These are phyloP conservation scores for Pemphredon lugubris DNA, from an alignment of 2,888 invertebrate species.

Conservation along the genomic window DNA sequence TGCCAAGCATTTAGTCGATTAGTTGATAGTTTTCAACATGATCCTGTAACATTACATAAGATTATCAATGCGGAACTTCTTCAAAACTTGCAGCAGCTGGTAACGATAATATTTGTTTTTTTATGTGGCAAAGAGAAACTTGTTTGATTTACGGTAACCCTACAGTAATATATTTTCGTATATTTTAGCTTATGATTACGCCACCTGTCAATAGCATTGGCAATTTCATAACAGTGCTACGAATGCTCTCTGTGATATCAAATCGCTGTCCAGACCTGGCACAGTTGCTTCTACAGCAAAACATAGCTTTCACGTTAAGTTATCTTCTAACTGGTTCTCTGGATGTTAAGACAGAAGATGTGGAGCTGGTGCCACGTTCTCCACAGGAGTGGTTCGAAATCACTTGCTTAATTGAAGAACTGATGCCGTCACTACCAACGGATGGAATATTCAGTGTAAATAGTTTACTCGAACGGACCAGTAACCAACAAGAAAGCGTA, in stretches of 20 bases:
- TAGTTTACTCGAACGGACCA: constrained; percentile 90
- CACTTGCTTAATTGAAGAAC: constrained; percentile 97
- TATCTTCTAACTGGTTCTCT: constrained; percentile 96
- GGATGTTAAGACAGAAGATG: constrained; percentile 84
- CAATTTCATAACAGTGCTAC: constrained; percentile 97
- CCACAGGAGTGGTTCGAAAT: constrained; percentile 99
- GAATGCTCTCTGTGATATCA: constrained; percentile 98
- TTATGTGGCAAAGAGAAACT: too few species aligned
- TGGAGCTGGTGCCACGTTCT: constrained; percentile 93
- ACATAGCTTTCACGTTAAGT: constrained; percentile 97
- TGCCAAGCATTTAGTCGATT: constrained; percentile 97
- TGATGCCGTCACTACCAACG: constrained; percentile 97
- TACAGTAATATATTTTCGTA: constrained; percentile 7
- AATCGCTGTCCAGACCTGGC: constrained; percentile 97
- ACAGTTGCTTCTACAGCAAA: constrained; percentile 94
- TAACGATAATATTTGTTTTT: constrained; percentile 77
- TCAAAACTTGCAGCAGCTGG: constrained; percentile 95
- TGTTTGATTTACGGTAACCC: too few species aligned
- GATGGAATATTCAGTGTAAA: constrained; percentile 98
- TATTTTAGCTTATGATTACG: constrained; percentile 90
- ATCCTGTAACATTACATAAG: constrained; percentile 94
- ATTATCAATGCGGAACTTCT: constrained; percentile 95
- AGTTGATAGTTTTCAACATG: constrained; percentile 97
- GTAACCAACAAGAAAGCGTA: constrained; percentile 87
- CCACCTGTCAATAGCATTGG: constrained; percentile 97